These are phyloP conservation scores for Micrastur ruficollis DNA, from an alignment of 2,797 vertebrate species.

Conservation along the genomic window DNA sequence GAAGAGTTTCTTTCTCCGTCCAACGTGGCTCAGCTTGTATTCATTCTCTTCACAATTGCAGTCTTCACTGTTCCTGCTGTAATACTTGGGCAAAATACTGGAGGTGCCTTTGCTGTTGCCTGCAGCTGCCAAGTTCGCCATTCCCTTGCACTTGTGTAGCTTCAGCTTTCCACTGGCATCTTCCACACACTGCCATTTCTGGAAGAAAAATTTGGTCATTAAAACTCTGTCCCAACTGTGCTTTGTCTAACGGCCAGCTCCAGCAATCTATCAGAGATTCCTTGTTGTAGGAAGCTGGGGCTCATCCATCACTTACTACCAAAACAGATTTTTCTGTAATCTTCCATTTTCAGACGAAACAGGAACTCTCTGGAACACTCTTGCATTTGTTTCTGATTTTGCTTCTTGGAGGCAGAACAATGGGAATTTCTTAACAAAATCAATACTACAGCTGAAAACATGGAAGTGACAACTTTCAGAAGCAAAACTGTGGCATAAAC, in stretches of 20 bases:
- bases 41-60: conserved; percentile 81
- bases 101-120: conserved; percentile 76
- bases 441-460: not conserved
- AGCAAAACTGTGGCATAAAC: not conserved
- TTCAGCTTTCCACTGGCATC: conserved; percentile 88
- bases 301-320: not conserved
- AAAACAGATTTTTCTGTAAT: not conserved
- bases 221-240: not conserved
- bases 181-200: conserved; percentile 97
- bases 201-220: conserved; percentile 6
- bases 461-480: not conserved
- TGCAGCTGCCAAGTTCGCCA: conserved; percentile 72
- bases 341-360: not conserved
- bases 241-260: not conserved
- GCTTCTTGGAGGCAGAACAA: not conserved
- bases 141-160: conserved; percentile 88
- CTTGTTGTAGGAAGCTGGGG: not conserved
- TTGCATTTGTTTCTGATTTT: not conserved
- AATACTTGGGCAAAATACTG: conserved; percentile 83
- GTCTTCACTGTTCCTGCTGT: conserved; percentile 60
- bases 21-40: conserved; percentile 75
- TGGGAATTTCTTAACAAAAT: not conserved
- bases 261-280: not conserved
- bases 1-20: conserved; percentile 84
- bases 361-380: not conserved